Evolutionary conservation across 2,888 invertebrate species (phyloP).

Genomic region (Chydorus sphaericus): DNA sequence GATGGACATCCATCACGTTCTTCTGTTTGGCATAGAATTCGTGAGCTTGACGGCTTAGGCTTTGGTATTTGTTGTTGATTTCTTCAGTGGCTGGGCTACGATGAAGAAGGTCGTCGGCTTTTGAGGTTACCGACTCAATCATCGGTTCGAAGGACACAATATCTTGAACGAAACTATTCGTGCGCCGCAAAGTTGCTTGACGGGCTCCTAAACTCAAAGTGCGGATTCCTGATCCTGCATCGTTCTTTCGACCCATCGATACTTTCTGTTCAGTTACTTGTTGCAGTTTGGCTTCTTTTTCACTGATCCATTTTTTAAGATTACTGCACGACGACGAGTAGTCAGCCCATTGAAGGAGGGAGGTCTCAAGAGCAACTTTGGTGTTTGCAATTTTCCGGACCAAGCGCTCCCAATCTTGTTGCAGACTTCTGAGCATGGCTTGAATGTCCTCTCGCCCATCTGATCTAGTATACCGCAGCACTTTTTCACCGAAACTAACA

Average conservation of each 20-base stretch:
- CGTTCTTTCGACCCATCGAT: conserved; percentile 31
- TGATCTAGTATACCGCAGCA: conserved; percentile 68
- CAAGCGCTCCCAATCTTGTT: conserved; percentile 80
- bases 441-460: conserved; percentile 79
- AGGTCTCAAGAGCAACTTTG: conserved; percentile 79
- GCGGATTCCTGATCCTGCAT: conserved; percentile 41
- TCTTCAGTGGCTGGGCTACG: conserved; percentile 72
- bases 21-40: conserved; percentile 77
- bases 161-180: conserved; percentile 88
- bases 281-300: conserved; percentile 79
- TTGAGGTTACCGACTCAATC: conserved; percentile 87
- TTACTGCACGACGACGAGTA: conserved; percentile 87
- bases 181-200: conserved; percentile 75
- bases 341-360: conserved; percentile 86
- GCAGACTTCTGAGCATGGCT: conserved; percentile 71
- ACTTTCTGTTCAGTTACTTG: conserved; percentile 77
- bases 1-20: conserved; percentile 72
- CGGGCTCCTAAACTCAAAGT: conserved; percentile 68
- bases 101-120: conserved; percentile 82
- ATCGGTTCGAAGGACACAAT: conserved; percentile 93
- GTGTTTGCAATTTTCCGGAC: conserved; percentile 82
- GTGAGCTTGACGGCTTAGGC: conserved; percentile 74
- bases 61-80: conserved; percentile 80
- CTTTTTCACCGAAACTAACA: conserved; percentile 79
- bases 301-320: conserved; percentile 84